phyloP scores from a whole-genome alignment of 2,888 invertebrate species.

The Dolichopus griseipennis region DNA sequence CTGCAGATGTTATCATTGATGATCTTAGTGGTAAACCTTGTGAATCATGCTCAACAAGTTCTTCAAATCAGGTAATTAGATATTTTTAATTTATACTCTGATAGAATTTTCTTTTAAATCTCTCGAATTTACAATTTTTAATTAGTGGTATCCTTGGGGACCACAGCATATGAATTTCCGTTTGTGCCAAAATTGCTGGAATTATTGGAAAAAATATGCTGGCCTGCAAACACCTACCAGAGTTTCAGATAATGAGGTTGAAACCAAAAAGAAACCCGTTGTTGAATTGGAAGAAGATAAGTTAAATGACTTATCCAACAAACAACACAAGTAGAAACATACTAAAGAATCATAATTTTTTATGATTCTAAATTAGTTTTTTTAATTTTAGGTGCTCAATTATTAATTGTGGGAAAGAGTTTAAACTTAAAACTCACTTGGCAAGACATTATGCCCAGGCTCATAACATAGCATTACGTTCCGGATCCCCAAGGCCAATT shows the following conservation, averaged over 20 bases:
- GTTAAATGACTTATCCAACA: constrained; percentile 42
- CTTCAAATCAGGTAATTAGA: constrained; percentile 51
- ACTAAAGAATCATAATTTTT: constrained; percentile 5
- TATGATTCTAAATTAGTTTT: not conserved
- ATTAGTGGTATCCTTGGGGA: constrained; percentile 97
- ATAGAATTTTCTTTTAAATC: not conserved
- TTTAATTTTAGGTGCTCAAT: constrained; percentile 73
- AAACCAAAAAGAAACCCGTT: constrained; percentile 36
- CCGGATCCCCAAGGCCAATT: constrained; percentile 78
- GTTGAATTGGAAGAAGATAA: constrained; percentile 45
- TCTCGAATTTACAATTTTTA: constrained; percentile 9
- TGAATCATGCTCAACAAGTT: constrained; percentile 63
- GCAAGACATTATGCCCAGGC: constrained; percentile 89
- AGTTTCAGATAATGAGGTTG: constrained; percentile 43
- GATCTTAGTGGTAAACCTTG: constrained; percentile 59
- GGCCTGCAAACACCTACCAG: constrained; percentile 75
- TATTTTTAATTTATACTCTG: constrained; percentile 24
- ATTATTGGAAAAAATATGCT: constrained; percentile 97
- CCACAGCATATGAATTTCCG: constrained; percentile 87
- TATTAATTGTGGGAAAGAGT: constrained; percentile 88
- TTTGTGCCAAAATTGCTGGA: constrained; percentile 90
- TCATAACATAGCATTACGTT: constrained; percentile 63
- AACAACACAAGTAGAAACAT: constrained; percentile 25
- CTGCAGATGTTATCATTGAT: constrained; percentile 48
- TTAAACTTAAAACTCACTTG: constrained; percentile 89